These are phyloP conservation scores for Cylloceria caligata DNA, from an alignment of 2,888 invertebrate species.

Conservation along the genomic window DNA sequence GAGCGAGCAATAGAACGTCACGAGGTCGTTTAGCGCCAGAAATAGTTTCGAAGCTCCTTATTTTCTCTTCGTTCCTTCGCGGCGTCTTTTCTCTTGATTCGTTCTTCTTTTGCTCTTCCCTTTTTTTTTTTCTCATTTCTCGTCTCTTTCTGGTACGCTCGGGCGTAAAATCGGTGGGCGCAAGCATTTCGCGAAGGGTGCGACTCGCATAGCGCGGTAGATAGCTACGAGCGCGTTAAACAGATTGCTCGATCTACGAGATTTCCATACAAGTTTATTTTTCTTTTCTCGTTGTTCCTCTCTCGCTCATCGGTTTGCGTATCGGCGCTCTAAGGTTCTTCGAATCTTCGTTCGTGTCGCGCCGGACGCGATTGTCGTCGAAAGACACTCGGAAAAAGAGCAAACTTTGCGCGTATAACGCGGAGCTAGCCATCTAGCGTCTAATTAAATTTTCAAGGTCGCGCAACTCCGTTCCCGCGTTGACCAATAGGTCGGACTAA, in stretches of 20 bases:
- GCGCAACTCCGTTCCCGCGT: constrained; percentile 53
- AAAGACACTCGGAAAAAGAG: constrained; percentile 7
- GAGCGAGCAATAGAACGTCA: constrained; percentile 76
- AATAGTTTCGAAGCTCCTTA: constrained; percentile 80
- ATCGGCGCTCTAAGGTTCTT: neutral
- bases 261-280: neutral
- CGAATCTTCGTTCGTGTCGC: neutral
- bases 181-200: constrained; percentile 46
- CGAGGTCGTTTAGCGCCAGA: constrained; percentile 79
- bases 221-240: constrained; percentile 3
- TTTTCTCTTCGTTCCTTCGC: constrained; percentile 74
- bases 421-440: constrained; percentile 28
- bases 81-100: constrained; percentile 66
- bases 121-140: constrained; percentile 48
- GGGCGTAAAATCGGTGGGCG: constrained; percentile 59
- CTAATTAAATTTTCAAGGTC: constrained; percentile 68
- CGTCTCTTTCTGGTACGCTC: constrained; percentile 33
- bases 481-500: constrained; percentile 72
- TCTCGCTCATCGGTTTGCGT: neutral
- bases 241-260: constrained; percentile 15
- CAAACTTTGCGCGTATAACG: constrained; percentile 14
- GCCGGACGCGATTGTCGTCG: neutral
- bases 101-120: constrained; percentile 41
- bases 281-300: neutral
- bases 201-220: constrained; percentile 5